These are phyloP conservation scores for Asteroscopus sphinx DNA, from an alignment of 2,888 invertebrate genomes.

Conservation along the genomic window DNA sequence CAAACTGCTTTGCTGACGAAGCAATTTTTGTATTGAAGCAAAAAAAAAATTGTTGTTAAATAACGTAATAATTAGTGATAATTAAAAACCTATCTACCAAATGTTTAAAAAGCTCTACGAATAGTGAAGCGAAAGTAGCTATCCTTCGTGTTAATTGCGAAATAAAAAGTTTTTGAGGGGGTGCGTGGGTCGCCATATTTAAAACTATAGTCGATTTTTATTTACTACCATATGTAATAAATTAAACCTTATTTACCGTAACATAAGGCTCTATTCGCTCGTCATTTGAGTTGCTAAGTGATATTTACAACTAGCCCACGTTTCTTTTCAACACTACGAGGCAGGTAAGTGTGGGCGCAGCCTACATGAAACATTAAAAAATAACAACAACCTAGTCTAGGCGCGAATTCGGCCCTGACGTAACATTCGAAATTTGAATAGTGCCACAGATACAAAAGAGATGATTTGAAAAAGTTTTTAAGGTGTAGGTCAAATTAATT, in stretches of 20 bases:
- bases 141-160: conserved; percentile 77
- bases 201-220: conserved; percentile 55
- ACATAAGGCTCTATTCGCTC: conserved; percentile 50
- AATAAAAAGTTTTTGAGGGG: conserved; percentile 75
- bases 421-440: conserved; percentile 66
- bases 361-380: conserved; percentile 78
- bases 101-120: conserved; percentile 38
- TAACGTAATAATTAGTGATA: not conserved
- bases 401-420: conserved; percentile 71
- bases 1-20: too few species aligned
- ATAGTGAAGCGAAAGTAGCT: conserved; percentile 74
- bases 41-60: too few species aligned
- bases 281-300: conserved; percentile 51
- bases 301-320: conserved; percentile 78
- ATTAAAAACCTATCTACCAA: conserved; percentile 34
- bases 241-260: conserved; percentile 56
- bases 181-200: conserved; percentile 74
- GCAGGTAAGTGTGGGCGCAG: conserved; percentile 76
- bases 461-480: conserved; percentile 14
- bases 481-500: conserved; percentile 21
- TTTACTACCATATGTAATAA: conserved; percentile 7
- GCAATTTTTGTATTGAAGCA: too few species aligned
- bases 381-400: conserved; percentile 70
- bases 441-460: conserved; percentile 33
- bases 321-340: conserved; percentile 73